Evolutionary conservation across 1,140 invertebrate genomes (phyloP), one percentile per base, ranked within the genome.

Genomic region (Mamestra configurata): DNA sequence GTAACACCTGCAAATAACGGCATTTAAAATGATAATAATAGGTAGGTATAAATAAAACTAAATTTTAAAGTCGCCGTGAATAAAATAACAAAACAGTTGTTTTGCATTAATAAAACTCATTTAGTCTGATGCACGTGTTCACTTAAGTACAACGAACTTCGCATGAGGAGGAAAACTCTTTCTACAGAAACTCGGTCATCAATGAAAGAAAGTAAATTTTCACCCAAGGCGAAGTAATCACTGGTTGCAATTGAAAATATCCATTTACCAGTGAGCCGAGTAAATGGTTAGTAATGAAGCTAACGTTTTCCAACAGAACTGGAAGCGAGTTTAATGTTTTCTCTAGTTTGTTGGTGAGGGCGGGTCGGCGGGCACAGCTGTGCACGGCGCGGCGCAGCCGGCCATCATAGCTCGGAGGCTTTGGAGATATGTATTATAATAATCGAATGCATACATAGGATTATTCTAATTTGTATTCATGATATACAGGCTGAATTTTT

Each of bases 211-310:
- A 87, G 82, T 81, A 80, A 71, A 77, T 87, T 87, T 87, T 84
- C 84, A 86, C 82, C 68, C 18, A 24, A 73, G 80, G 75, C 81
- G 83, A 87, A 84, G 80, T 88, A 88, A 88, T 89, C 79, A 84
- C 70, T 79, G 73, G 79, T 79, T 81, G 86, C 84, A 86, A 89
- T 89, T 87, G 87, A 88, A 89, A 92, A 89, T 85, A 79, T 89
- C 81, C 79, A 84, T 91, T 91, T 87, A 86, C 83, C 81, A 80
- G 70, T 82, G 24, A 71, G 79, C 76, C 68, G 53, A 82, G 57
- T 68, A 68, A 77, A 82, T 86, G 79, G 83, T 82, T 88, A 86
- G 83, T 85, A 86, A 89, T 88, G 85, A 83, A 84, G 81, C 79
- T 81, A 85, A 82, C 82, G 76, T 86, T 84, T 66, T 79, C 80